These are phyloP conservation scores for Megaleporinus macrocephalus DNA, from an alignment of 2,113 vertebrate genomes.

Conservation along the genomic window DNA sequence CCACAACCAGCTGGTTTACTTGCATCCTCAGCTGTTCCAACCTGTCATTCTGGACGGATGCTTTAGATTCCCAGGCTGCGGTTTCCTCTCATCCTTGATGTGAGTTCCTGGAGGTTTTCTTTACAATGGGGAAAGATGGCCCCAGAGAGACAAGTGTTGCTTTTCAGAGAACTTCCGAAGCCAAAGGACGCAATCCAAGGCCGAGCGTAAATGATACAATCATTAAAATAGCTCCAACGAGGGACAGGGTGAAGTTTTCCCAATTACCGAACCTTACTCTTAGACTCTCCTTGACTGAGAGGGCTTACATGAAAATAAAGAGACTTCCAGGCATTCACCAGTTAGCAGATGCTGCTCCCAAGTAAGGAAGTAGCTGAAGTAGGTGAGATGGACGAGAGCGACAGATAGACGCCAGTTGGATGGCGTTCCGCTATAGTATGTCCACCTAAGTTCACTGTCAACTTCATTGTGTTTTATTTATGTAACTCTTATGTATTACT, in stretches of 20 bases:
- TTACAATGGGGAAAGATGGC: slow-evolving; percentile 24
- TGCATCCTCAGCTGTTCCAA: slow-evolving; percentile 67
- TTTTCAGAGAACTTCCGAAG: slow-evolving; percentile 22
- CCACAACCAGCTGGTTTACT: slow-evolving; percentile 6
- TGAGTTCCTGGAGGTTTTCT: slow-evolving; percentile 13
- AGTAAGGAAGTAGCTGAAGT: slow-evolving; percentile 20
- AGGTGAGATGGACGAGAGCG: neutral
- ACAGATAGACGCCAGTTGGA: neutral
- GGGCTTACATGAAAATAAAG: slow-evolving; percentile 4
- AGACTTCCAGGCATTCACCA: slow-evolving; percentile 16
- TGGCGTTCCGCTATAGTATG: neutral
- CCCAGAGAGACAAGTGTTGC: slow-evolving; percentile 15
- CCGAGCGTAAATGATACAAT: slow-evolving; percentile 18
- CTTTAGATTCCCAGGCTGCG: slow-evolving; percentile 61
- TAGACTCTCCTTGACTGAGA: neutral
- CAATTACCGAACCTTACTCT: slow-evolving; percentile 5
- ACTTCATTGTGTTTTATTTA: neutral
- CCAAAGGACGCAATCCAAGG: slow-evolving; percentile 27
- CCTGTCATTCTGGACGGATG: slow-evolving; percentile 68
- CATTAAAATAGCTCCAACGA: slow-evolving; percentile 22
- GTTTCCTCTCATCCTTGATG: slow-evolving; percentile 31
- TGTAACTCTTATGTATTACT: too few relatives aligned
- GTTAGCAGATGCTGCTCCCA: slow-evolving; percentile 21
- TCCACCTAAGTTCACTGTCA: neutral
- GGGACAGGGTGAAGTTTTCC: neutral